Percentiles rank a stretch among this genome's conserved stretches.
Conservation (phyloP, 2,888 invertebrate genomes). For the Elegia similella region DNA sequence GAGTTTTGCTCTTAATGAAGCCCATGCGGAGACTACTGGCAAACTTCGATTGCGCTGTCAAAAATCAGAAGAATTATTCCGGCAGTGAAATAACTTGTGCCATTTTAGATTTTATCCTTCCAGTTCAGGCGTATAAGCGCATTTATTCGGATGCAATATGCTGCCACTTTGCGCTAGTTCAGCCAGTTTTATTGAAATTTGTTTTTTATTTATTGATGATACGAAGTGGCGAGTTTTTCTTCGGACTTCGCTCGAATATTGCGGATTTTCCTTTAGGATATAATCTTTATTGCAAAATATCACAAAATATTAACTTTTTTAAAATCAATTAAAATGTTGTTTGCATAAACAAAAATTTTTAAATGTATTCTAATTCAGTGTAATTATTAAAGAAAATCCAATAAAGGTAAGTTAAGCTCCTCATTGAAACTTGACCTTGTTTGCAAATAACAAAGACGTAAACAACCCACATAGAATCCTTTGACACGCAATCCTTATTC, state of each 20-base stretch:
- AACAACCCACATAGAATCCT: conserved; percentile 25
- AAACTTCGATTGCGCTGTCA: conserved; percentile 81
- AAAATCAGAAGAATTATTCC: conserved; percentile 81
- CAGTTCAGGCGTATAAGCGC: conserved; percentile 78
- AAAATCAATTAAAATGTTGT: no score
- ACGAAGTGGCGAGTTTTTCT: conserved; percentile 54
- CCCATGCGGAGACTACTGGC: conserved; percentile 61
- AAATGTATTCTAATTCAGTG: neutral
- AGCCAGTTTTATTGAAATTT: conserved; percentile 74
- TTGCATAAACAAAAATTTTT: no score
- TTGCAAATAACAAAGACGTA: conserved; percentile 23
- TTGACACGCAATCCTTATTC: conserved; percentile 35
- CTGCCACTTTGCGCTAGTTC: conserved; percentile 55
- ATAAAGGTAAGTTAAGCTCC: neutral
- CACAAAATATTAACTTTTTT: no score
- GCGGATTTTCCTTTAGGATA: conserved; percentile 3
- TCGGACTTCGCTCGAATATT: conserved; percentile 31
- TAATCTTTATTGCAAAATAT: neutral
- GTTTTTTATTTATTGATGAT: conserved; percentile 73
- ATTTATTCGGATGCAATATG: conserved; percentile 78
- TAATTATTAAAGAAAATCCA: neutral
- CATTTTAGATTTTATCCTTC: conserved; percentile 78
- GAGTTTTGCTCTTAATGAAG: conserved; percentile 75
- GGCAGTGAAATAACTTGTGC: conserved; percentile 75
- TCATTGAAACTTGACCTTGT: conserved; percentile 20